Conservation (phyloP, 92 coral and sea anemone genomes). For the Actinostola sp. region DNA sequence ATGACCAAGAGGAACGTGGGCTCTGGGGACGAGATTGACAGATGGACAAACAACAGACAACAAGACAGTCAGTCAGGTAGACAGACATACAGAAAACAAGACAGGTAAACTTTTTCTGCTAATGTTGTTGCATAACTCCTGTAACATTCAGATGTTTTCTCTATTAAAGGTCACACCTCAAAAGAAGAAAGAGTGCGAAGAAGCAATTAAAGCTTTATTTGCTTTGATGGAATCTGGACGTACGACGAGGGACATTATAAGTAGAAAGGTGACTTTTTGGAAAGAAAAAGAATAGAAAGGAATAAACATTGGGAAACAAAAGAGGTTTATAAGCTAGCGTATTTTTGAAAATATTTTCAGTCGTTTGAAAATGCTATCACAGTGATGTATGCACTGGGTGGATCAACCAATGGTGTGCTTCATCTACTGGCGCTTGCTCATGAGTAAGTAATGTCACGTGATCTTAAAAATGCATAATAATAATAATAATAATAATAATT, state of each 20-base stretch:
- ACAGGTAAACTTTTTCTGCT: too few species aligned
- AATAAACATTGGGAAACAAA: too few species aligned
- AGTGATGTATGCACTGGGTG: constrained; percentile 83
- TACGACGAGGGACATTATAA: constrained; percentile 66
- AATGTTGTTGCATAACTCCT: too few species aligned
- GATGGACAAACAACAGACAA: neutral
- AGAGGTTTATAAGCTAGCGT: too few species aligned
- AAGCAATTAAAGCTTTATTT: constrained; percentile 77
- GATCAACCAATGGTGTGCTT: constrained; percentile 85
- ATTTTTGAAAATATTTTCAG: constrained; percentile 49
- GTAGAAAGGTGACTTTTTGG: constrained; percentile 56
- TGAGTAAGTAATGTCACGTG: constrained; percentile 52
- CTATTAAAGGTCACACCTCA: constrained; percentile 56
- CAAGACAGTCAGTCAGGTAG: neutral
- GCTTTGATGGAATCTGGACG: constrained; percentile 69
- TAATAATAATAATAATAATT: too few species aligned
- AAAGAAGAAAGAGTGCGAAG: constrained; percentile 69
- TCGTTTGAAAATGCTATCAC: constrained; percentile 89
- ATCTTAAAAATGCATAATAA: neutral
- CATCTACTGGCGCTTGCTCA: constrained; percentile 85
- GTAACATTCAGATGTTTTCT: neutral
- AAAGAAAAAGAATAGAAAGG: too few species aligned
- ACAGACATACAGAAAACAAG: neutral
- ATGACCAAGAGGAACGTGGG: too few species aligned
- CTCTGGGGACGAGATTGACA: neutral